These are phyloP conservation scores for Chouioia cunea DNA, from an alignment of 2,888 invertebrate genomes.

Conservation along the genomic window DNA sequence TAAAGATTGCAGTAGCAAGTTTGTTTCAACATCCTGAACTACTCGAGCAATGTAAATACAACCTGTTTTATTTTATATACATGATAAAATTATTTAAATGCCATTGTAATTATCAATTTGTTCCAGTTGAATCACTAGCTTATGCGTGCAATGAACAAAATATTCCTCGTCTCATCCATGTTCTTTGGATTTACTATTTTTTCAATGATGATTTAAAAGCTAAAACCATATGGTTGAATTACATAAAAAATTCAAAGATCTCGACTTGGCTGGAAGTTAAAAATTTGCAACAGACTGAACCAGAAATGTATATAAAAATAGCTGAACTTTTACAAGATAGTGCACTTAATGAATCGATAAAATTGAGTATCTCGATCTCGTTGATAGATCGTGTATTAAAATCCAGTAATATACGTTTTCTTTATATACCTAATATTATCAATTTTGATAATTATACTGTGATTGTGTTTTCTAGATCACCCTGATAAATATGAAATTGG, in stretches of 20 bases:
- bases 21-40: constrained; percentile 23
- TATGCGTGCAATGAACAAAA: constrained; percentile 1
- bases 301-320: constrained; percentile 1
- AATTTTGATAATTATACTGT: neutral
- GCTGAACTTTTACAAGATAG: neutral
- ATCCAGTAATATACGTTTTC: neutral
- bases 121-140: constrained; percentile 20
- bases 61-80: neutral
- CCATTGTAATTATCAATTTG: neutral
- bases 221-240: constrained; percentile 8
- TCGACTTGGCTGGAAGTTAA: neutral
- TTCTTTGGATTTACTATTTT: constrained; percentile 28
- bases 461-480: constrained; percentile 10
- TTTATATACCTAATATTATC: neutral
- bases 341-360: neutral
- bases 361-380: neutral
- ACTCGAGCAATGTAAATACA: constrained; percentile 17
- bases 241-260: neutral
- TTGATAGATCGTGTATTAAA: too few species aligned
- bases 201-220: constrained; percentile 10
- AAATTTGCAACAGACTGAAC: neutral
- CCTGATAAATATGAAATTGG: constrained; percentile 18
- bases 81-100: neutral
- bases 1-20: neutral
- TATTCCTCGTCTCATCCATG: neutral